Base-by-base conservation (phyloP, 2,113 vertebrate genomes). In the Empidonax alnorum region DNA sequence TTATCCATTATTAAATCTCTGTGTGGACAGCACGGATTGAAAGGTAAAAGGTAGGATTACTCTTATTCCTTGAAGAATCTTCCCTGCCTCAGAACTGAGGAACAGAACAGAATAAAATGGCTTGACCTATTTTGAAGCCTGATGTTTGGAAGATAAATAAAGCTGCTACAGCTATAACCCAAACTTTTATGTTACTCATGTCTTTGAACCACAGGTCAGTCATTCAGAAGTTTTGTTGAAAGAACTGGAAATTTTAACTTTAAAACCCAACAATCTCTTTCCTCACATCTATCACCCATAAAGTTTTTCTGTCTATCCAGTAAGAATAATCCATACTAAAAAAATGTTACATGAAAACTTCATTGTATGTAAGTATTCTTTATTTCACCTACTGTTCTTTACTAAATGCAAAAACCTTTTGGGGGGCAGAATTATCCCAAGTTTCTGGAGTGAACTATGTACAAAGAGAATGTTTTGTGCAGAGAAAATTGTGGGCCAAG, bases 1-100 rank as follows among this genome's bases (percentile, higher is more conserved):
- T 68, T 92, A 76, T 25, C 63, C 67, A 20, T 73, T 90, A 80
- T 80, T 79, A 92, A 94, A 77, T 76, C 53, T 86, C 30, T 92
- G 25, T 41, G 44, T 62, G 53, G 33, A 80, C 27, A 52, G 18
- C 30, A 42, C 9, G 21, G 27, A 79, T 52, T 52, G 19, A 92
- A 92, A 76, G 12, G 35, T 75, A 59, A 82, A 87, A 87, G 5
- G 22, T 9, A 46, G 61, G 42, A 82, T 85, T 93, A 35, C 18
- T 63, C 35, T 74, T 59, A 63, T 41, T 88, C 33, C 35, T 85
- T 56, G 62, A 73, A 76, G 75, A 61, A 47, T 75, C 7, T 92
- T 63, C 6, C 72, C 24, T 69, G 37, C 35, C 27, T 88, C 58
- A 52, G 83, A 90, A 79, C 35, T 39, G 30, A 84, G 53, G 33